Conservation (phyloP, 2,888 invertebrate species). For the Clusia tigrina region DNA sequence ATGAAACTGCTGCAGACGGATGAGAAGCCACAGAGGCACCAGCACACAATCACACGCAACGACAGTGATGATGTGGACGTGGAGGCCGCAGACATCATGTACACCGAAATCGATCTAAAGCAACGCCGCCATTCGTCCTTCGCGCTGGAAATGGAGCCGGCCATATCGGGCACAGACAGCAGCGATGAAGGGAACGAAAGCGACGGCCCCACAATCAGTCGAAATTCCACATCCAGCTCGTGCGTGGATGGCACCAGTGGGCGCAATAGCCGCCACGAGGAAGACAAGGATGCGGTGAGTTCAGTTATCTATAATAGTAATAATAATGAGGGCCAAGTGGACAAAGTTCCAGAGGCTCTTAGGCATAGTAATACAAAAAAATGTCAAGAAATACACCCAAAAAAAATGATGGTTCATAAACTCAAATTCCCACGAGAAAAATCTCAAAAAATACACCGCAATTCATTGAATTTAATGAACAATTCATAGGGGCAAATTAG, state of each 20-base stretch:
- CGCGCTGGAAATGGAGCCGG: constrained; percentile 55
- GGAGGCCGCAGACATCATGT: constrained; percentile 12
- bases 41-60: constrained; percentile 38
- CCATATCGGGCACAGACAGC: constrained; percentile 47
- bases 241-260: constrained; percentile 33
- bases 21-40: constrained; percentile 37
- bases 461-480: too few relatives aligned
- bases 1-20: constrained; percentile 51
- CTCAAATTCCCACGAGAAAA: too few relatives aligned
- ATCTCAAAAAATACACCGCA: too few relatives aligned
- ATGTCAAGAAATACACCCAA: too few relatives aligned
- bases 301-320: too few relatives aligned
- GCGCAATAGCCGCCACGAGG: constrained; percentile 20
- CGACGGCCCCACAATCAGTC: constrained; percentile 45
- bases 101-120: constrained; percentile 25
- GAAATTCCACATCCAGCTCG: constrained; percentile 44
- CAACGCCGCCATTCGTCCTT: constrained; percentile 42
- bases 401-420: too few relatives aligned
- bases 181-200: constrained; percentile 51
- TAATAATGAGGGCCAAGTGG: too few relatives aligned
- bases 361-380: too few relatives aligned
- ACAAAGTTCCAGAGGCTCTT: too few relatives aligned
- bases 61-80: constrained; percentile 34
- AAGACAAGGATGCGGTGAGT: constrained; percentile 33
- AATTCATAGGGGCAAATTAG: too few relatives aligned